Conservation (phyloP, 2,797 vertebrate species). For the Oreochromis grahami region DNA sequence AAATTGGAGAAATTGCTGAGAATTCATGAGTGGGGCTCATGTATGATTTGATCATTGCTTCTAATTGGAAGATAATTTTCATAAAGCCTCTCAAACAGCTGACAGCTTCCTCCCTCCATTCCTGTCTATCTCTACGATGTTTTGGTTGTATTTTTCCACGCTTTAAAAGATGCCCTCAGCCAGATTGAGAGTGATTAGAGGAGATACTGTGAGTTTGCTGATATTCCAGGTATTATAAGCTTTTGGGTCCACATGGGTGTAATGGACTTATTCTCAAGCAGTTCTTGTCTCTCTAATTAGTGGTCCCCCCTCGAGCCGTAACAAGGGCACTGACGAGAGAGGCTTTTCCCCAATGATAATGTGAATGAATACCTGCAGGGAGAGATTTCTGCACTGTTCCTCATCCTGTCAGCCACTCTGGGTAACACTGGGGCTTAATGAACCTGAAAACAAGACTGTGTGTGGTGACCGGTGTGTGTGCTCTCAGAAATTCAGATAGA, state of each 20-base stretch:
- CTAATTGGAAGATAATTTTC: slow-evolving; percentile 98
- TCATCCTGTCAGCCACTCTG: slow-evolving; percentile 92
- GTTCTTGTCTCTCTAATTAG: slow-evolving; percentile 95
- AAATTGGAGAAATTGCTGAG: slow-evolving; percentile 76
- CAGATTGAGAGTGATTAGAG: slow-evolving; percentile 52
- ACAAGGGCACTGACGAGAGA: slow-evolving; percentile 90
- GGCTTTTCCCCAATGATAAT: slow-evolving; percentile 93
- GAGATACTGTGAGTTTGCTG: slow-evolving; percentile 81
- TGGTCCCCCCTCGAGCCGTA: slow-evolving; percentile 86
- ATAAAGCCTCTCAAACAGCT: slow-evolving; percentile 89
- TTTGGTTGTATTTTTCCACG: slow-evolving; percentile 22
- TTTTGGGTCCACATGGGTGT: slow-evolving; percentile 85
- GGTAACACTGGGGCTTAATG: slow-evolving; percentile 93
- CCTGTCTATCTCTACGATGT: slow-evolving; percentile 39
- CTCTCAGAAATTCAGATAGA: slow-evolving; percentile 38
- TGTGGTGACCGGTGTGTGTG: slow-evolving; percentile 44
- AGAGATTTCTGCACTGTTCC: slow-evolving; percentile 86
- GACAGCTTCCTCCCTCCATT: slow-evolving; percentile 86
- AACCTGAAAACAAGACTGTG: slow-evolving; percentile 90
- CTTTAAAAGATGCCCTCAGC: slow-evolving; percentile 50
- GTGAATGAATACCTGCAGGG: slow-evolving; percentile 95
- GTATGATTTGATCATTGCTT: slow-evolving; percentile 90
- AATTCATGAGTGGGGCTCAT: slow-evolving; percentile 82
- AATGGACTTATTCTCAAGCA: slow-evolving; percentile 92
- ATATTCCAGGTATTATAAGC: slow-evolving; percentile 86